Conservation (phyloP, 2,888 invertebrate species). For the Scaptomyza caliginosa region DNA sequence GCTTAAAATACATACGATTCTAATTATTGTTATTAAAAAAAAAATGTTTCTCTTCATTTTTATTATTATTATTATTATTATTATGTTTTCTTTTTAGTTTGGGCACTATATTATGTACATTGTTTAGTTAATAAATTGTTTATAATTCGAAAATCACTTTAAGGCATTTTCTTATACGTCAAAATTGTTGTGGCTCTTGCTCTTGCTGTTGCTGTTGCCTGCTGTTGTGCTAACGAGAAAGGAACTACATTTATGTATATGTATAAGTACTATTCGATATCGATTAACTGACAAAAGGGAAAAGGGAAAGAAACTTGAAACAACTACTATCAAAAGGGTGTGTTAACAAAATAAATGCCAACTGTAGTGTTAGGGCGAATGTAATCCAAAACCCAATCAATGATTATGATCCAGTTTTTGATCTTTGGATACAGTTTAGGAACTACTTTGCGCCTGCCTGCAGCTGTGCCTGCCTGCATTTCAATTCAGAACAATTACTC, state of each 20-base stretch:
- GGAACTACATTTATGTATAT: constrained; percentile 52
- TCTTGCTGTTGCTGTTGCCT: neutral
- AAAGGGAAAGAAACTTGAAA: neutral
- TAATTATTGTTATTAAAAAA: constrained; percentile 69
- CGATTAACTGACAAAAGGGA: constrained; percentile 3
- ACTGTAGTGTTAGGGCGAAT: constrained; percentile 4
- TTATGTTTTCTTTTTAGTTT: constrained; percentile 14
- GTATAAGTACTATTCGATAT: constrained; percentile 10
- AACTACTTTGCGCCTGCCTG: constrained; percentile 54
- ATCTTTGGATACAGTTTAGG: constrained; percentile 39
- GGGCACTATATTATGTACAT: constrained; percentile 65
- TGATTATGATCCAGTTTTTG: constrained; percentile 5
- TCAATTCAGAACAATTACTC: constrained; percentile 20
- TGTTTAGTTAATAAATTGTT: constrained; percentile 51
- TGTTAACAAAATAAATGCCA: constrained; percentile 13
- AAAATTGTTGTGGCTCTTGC: constrained; percentile 34
- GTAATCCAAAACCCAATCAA: constrained; percentile 10
- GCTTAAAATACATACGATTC: constrained; percentile 59
- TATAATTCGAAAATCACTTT: constrained; percentile 73
- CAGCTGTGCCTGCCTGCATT: constrained; percentile 29
- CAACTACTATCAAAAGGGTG: neutral
- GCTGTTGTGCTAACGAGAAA: constrained; percentile 56
- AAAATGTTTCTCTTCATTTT: too few relatives aligned
- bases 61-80: constrained; percentile 23
- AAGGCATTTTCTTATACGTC: constrained; percentile 73